phyloP scores from a whole-genome alignment of 2,888 invertebrate species.

The Campoplex nolae region DNA sequence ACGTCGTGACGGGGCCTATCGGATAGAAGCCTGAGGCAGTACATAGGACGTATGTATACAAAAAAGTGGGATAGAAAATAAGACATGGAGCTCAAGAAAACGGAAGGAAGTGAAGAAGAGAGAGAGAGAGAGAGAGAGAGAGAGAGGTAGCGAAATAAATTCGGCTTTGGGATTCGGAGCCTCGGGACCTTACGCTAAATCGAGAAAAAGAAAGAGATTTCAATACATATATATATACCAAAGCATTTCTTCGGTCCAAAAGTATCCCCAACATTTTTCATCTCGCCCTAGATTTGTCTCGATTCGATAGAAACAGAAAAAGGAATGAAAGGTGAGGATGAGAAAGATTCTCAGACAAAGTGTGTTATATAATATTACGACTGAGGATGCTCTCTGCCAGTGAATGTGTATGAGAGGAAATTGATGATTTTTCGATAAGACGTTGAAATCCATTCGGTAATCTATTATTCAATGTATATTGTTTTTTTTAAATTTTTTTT shows the following conservation, averaged over 20 bases:
- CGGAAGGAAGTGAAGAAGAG: slow-evolving; percentile 4
- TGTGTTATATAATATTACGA: slow-evolving; percentile 15
- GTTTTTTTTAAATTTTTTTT: no score
- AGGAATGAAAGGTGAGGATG: slow-evolving; percentile 28
- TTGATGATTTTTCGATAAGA: slow-evolving; percentile 62
- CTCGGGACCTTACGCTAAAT: slow-evolving; percentile 47
- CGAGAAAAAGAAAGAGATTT: slow-evolving; percentile 30
- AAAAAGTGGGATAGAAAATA: slow-evolving; percentile 39
- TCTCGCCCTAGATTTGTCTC: slow-evolving; percentile 67
- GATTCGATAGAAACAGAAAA: slow-evolving; percentile 56
- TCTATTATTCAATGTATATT: slow-evolving; percentile 42
- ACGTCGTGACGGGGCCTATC: slow-evolving; percentile 45
- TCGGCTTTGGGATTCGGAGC: slow-evolving; percentile 50
- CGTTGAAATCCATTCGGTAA: slow-evolving; percentile 54
- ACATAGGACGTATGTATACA: slow-evolving; percentile 21
- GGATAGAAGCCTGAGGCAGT: slow-evolving; percentile 46
- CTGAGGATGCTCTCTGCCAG: neutral
- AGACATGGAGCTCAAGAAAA: slow-evolving; percentile 39
- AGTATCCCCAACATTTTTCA: slow-evolving; percentile 67
- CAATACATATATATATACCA: slow-evolving; percentile 31
- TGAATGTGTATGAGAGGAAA: slow-evolving; percentile 32
- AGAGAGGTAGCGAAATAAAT: slow-evolving; percentile 17
- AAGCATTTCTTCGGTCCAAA: slow-evolving; percentile 41
- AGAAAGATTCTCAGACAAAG: slow-evolving; percentile 5
- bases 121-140: neutral